phyloP scores from a whole-genome alignment of 2,888 invertebrate genomes.

The Cenopis cana region DNA sequence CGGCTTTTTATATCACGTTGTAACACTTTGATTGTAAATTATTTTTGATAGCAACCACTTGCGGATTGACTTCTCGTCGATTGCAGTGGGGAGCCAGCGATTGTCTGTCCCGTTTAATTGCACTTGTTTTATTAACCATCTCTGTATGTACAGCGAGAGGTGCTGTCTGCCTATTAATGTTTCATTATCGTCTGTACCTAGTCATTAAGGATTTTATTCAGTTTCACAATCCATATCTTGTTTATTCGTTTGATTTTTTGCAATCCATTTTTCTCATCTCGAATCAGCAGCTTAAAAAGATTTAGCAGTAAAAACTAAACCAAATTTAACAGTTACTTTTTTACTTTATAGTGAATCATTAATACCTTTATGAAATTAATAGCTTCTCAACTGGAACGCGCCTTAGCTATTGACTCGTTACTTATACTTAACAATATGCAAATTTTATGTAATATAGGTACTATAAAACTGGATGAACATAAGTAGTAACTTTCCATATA shows the following conservation, averaged over 20 bases:
- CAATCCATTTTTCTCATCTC: background rate
- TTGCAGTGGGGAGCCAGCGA: background rate
- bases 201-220: background rate
- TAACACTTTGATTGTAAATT: background rate
- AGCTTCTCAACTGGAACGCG: conserved; percentile 49
- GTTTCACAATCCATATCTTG: background rate
- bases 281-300: background rate
- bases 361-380: background rate
- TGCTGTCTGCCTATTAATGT: background rate
- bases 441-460: conserved; percentile 48
- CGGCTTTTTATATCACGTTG: background rate
- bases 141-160: background rate
- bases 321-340: no score
- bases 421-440: conserved; percentile 47
- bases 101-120: conserved; percentile 1
- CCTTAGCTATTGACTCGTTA: conserved; percentile 37
- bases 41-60: background rate
- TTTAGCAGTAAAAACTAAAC: background rate
- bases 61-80: background rate
- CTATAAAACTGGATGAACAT: conserved; percentile 53
- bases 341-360: background rate
- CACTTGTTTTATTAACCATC: background rate
- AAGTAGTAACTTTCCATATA: conserved; percentile 53
- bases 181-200: background rate
- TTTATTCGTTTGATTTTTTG: background rate